Base-by-base conservation (phyloP, 2,113 vertebrate species). In the Thamnaconus septentrionalis region DNA sequence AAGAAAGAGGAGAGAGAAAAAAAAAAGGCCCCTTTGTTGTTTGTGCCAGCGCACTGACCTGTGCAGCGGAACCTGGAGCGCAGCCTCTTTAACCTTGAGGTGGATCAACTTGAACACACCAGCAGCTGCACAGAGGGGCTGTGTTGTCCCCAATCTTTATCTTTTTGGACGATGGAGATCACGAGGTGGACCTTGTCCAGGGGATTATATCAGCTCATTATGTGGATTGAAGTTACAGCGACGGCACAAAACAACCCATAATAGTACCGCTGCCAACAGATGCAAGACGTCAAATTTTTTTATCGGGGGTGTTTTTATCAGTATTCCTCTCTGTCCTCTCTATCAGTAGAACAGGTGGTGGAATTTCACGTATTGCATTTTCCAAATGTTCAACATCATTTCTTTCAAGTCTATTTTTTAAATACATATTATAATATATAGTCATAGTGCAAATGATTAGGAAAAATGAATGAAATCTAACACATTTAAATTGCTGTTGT, bases 31-130 rank as follows among this genome's bases (percentile, higher is more conserved):
- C 47, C 85, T 89, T 89, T 89, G 85, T 89, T 85, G 82, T 84
- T 50, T 18, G 72, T 78, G 83, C 83, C 79, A 73, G 78, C 45
- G 77, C 84, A 70, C 51, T 87, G 84, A 91, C 85, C 88, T 85
- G 82, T 79, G 78, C 80, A 82, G 73, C 63, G n/a, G 61, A 31
- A 74, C 78, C 81, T 61, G 59, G 54, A 80, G 81, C 72, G 44
- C 66, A 5, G 49, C 42, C 71, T 71, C 69, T 81, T 77, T 85
- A 83, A 87, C 86, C 83, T 76, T 73, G 75, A 84, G 60, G 69
- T 58, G 41, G 50, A 81, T 80, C 8, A 31, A 57, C 72, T 78
- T 12, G 11, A 67, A 62, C 56, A 43, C 71, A 75, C 74, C 78
- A 59, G 64, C 44, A 66, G 56, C 10, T 18, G 48, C 68, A 81